These are phyloP conservation scores for Silurus asotus DNA, from an alignment of 2,113 vertebrate genomes.

Conservation along the genomic window DNA sequence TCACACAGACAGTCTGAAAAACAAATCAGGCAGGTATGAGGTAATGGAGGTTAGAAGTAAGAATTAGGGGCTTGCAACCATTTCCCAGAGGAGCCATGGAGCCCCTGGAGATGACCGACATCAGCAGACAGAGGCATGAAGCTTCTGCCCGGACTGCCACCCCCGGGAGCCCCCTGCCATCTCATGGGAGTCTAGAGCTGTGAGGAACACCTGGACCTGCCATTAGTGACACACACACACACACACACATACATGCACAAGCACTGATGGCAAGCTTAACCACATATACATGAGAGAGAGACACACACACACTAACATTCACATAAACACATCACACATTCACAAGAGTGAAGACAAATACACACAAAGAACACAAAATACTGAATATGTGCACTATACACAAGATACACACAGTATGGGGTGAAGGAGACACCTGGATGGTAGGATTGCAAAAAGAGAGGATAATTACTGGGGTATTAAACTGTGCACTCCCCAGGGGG, in stretches of 20 bases:
- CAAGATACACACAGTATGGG: slow-evolving; percentile 23
- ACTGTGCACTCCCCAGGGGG: slow-evolving; percentile 57
- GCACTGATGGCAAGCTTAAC: slow-evolving; percentile 5
- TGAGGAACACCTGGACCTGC: slow-evolving; percentile 80
- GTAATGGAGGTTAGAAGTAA: slow-evolving; percentile 25
- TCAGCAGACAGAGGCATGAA: slow-evolving; percentile 74
- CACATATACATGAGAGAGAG: slow-evolving; percentile 19
- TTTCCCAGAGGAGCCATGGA: slow-evolving; percentile 55
- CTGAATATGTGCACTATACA: neutral
- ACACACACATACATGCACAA: slow-evolving; percentile 8
- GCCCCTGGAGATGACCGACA: slow-evolving; percentile 35
- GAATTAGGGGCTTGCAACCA: slow-evolving; percentile 61
- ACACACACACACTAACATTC: slow-evolving; percentile 21
- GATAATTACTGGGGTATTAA: slow-evolving; percentile 70
- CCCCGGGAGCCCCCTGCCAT: slow-evolving; percentile 60
- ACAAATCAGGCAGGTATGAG: neutral
- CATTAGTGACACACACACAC: slow-evolving; percentile 73
- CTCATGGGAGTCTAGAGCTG: slow-evolving; percentile 67
- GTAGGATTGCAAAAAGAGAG: slow-evolving; percentile 49
- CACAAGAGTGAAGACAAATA: slow-evolving; percentile 5
- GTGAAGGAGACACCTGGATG: slow-evolving; percentile 59
- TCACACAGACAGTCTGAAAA: slow-evolving; percentile 56
- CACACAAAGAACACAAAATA: slow-evolving; percentile 31
- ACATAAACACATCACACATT: slow-evolving; percentile 47
- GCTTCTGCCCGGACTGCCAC: slow-evolving; percentile 66